Conservation (phyloP, 2,113 vertebrate species). For the Phyllostomus discolor region DNA sequence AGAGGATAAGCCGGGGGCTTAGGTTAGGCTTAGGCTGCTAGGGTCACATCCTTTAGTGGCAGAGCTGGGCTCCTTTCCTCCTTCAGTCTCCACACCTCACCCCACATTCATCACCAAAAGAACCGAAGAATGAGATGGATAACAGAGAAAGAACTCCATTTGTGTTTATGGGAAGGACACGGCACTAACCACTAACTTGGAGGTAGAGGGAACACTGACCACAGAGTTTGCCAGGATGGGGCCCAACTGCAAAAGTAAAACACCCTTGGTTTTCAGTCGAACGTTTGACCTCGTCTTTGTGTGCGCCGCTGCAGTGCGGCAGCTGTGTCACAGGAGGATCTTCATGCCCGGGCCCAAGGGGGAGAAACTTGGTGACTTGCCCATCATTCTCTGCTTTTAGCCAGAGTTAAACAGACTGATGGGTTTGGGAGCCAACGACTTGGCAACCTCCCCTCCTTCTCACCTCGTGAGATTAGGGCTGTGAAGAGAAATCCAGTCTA, state of each 20-base stretch:
- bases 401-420: slow-evolving; percentile 72
- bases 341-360: slow-evolving; percentile 19
- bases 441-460: slow-evolving; percentile 33
- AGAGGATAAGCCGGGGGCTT: not conserved
- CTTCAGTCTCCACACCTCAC: not conserved
- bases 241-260: not conserved
- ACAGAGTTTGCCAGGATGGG: not conserved
- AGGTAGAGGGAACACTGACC: not conserved
- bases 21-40: not conserved
- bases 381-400: slow-evolving; percentile 61
- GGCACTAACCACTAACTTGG: not conserved
- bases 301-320: not conserved
- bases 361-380: slow-evolving; percentile 58
- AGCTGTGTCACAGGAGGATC: not conserved
- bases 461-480: slow-evolving; percentile 57
- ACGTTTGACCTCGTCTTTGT: not conserved
- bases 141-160: not conserved
- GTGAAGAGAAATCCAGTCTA: slow-evolving; percentile 61
- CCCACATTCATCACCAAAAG: not conserved
- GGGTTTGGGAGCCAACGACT: slow-evolving; percentile 70
- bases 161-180: not conserved
- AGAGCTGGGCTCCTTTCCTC: not conserved
- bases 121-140: not conserved
- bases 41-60: too few relatives aligned
- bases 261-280: not conserved